A percentile compares a stretch with the other conserved stretches of the same genome.
phyloP scores from a whole-genome alignment of 2,113 vertebrate species.

The Brachyhypopomus occidentalis region DNA sequence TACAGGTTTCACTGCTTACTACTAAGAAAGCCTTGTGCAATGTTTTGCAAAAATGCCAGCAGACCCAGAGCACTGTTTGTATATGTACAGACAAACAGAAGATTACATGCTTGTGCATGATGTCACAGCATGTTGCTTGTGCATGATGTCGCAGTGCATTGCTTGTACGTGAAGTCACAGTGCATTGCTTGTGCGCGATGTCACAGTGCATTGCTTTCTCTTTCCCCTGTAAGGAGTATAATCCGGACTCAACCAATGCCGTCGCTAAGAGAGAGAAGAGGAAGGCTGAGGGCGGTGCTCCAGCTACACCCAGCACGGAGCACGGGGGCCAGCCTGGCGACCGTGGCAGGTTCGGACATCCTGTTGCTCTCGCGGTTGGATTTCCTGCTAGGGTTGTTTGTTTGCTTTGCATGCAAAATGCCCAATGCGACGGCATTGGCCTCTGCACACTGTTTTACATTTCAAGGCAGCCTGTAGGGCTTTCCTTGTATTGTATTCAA shows the following conservation, averaged over 20 bases:
- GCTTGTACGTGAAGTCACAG: background rate
- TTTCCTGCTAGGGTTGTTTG: background rate
- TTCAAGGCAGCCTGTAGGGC: too few species aligned
- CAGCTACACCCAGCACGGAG: conserved; percentile 79
- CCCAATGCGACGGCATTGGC: too few species aligned
- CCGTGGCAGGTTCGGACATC: conserved; percentile 82
- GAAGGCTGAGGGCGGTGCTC: conserved; percentile 86
- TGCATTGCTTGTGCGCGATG: background rate
- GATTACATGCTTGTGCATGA: background rate
- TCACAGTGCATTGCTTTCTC: background rate
- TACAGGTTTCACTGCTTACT: too few species aligned
- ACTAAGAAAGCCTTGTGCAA: background rate
- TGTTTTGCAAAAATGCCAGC: background rate
- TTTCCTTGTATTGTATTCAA: too few species aligned
- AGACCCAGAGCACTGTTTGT: background rate
- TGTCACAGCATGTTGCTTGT: background rate
- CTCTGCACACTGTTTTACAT: too few species aligned
- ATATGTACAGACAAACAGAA: background rate
- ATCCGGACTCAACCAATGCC: conserved; percentile 87
- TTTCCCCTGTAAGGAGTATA: conserved; percentile 84
- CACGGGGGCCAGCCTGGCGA: conserved; percentile 84
- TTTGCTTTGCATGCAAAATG: background rate
- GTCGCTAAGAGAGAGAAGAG: conserved; percentile 88
- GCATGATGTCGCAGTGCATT: background rate
- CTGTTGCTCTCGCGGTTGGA: background rate